Evolutionary conservation across 2,113 vertebrate species (phyloP), one percentile per base, ranked within the genome.

Genomic region (Coturnix japonica): DNA sequence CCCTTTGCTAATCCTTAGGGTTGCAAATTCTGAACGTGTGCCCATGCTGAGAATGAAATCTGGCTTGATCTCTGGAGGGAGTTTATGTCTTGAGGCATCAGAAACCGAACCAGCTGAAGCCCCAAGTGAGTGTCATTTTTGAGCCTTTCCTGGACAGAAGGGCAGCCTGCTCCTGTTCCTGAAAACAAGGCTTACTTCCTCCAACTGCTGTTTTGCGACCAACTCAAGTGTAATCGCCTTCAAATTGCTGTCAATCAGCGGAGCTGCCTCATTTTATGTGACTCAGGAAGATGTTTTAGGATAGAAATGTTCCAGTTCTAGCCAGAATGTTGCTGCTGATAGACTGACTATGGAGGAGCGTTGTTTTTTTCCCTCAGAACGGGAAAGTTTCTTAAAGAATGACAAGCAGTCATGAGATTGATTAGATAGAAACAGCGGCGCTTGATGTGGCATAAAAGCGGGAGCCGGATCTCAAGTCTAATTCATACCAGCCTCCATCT

Each of bases 31-130:
- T 66, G 41, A 57, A 65, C 74, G 0, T 2, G 0, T 59, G 37
- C 53, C 72, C 71, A 15, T 7, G 7, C n/a, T 72, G 13, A 63
- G 54, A 23, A 9, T 56, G 47, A 91, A 82, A 46, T 79, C 47
- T 82, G 79, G 18, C 59, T 88, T 67, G 63, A 9, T 81, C 8
- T 91, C 74, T 65, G 30, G 0, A 35, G 91, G 78, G 81, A 87
- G 57, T 13, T 57, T 33, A 56, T 80, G 64, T 92, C 81, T 51
- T 63, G 7, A 86, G 69, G 80, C 69, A 83, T 91, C 85, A 67
- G 84, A 31, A 65, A 57, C 18, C 2, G 8, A 59, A 51, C 15
- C 47, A 66, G 76, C 61, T 91, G 82, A 89, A 93, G 79, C 78
- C 81, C 28, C 33, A 17, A 71, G 61, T 1, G 11, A 71, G 12